A percentile compares a stretch with the other conserved stretches of the same genome.
phyloP scores from a whole-genome alignment of 2,113 vertebrate genomes.

The Hippocampus mohnikei region DNA sequence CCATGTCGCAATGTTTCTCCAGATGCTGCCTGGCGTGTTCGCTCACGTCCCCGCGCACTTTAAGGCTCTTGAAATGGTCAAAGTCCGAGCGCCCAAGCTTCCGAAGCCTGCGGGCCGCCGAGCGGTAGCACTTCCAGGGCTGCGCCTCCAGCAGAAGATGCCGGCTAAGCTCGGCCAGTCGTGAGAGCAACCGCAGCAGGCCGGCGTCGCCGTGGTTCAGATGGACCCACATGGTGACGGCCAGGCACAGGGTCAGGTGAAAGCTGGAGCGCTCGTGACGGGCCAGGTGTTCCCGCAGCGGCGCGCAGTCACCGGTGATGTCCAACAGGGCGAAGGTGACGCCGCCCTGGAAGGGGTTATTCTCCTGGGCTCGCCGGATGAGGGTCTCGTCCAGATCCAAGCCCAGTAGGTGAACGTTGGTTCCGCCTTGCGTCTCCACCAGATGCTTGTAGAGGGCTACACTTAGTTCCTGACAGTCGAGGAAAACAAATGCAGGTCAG shows the following conservation, averaged over 20 bases:
- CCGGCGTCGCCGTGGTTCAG: slow-evolving; percentile 84
- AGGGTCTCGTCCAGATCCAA: slow-evolving; percentile 84
- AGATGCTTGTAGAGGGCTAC: slow-evolving; percentile 85
- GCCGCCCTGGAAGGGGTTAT: slow-evolving; percentile 76
- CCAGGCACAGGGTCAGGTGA: slow-evolving; percentile 85
- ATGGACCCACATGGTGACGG: slow-evolving; percentile 96
- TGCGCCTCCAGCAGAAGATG: slow-evolving; percentile 87
- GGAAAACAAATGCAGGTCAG: slow-evolving; percentile 17
- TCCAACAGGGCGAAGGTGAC: slow-evolving; percentile 82
- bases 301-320: slow-evolving; percentile 69
- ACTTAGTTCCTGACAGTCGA: slow-evolving; percentile 79
- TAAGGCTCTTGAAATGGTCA: slow-evolving; percentile 82
- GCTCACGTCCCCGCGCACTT: slow-evolving; percentile 78
- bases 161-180: slow-evolving; percentile 73
- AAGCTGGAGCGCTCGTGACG: slow-evolving; percentile 73
- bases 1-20: slow-evolving; percentile 77
- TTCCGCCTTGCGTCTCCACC: slow-evolving; percentile 29
- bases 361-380: slow-evolving; percentile 75
- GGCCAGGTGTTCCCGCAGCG: slow-evolving; percentile 71
- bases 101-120: slow-evolving; percentile 84
- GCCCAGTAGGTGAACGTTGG: slow-evolving; percentile 76
- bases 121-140: slow-evolving; percentile 91
- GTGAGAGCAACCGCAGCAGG: slow-evolving; percentile 77
- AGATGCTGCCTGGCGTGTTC: slow-evolving; percentile 75
- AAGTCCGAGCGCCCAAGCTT: slow-evolving; percentile 83